These are phyloP conservation scores for Babyrousa celebensis DNA, from an alignment of 2,797 vertebrate species.

Conservation along the genomic window DNA sequence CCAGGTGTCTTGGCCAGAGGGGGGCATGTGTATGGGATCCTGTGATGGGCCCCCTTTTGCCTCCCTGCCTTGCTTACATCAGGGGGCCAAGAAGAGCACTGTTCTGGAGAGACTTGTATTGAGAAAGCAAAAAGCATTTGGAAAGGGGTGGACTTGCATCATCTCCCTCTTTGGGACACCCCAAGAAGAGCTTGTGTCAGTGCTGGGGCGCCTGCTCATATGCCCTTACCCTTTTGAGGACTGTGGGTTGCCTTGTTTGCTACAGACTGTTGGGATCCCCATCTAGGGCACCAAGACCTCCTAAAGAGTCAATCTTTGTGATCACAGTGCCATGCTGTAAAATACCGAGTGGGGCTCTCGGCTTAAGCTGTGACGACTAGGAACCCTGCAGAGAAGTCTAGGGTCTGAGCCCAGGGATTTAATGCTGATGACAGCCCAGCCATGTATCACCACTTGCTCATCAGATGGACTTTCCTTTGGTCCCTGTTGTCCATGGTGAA, in stretches of 20 bases:
- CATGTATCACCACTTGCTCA: slow-evolving; percentile 82
- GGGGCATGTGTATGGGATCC: slow-evolving; percentile 85
- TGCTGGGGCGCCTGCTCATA: slow-evolving; percentile 84
- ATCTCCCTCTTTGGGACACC: slow-evolving; percentile 88
- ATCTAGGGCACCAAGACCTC: slow-evolving; percentile 82
- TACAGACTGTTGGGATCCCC: slow-evolving; percentile 86
- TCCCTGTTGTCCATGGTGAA: slow-evolving; percentile 86
- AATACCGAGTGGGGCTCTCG: slow-evolving; percentile 78
- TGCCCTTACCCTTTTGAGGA: slow-evolving; percentile 83
- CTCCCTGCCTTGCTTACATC: slow-evolving; percentile 86
- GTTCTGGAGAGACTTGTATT: slow-evolving; percentile 87
- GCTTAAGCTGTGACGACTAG: slow-evolving; percentile 83
- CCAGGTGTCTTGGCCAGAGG: slow-evolving; percentile 88
- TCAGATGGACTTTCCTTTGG: slow-evolving; percentile 87
- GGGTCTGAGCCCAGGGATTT: slow-evolving; percentile 85
- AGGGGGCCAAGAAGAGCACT: slow-evolving; percentile 88
- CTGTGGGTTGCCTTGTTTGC: slow-evolving; percentile 85
- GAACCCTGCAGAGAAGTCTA: slow-evolving; percentile 84
- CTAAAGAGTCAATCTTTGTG: slow-evolving; percentile 82
- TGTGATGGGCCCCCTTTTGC: slow-evolving; percentile 87
- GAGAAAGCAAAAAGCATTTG: slow-evolving; percentile 83
- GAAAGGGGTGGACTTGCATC: slow-evolving; percentile 89
- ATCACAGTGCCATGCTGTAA: slow-evolving; percentile 80
- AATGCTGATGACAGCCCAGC: slow-evolving; percentile 85
- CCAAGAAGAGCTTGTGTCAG: slow-evolving; percentile 86